Evolutionary conservation across 1,140 invertebrate genomes (phyloP).

Genomic region (Orius insidiosus): DNA sequence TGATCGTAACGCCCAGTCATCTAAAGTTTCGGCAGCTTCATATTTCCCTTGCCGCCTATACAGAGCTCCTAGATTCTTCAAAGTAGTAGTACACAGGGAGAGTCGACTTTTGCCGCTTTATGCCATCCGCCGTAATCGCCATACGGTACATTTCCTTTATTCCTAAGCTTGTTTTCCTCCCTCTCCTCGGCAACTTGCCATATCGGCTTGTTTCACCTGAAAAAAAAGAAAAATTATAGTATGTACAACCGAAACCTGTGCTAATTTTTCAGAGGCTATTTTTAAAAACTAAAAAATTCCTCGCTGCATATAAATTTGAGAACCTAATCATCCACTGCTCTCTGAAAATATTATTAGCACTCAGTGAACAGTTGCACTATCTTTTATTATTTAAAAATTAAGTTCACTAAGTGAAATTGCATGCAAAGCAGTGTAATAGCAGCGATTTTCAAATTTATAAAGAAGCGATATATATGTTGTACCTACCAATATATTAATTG

Average conservation of each 20-base stretch:
- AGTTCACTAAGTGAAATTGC: neutral
- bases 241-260: conserved; percentile 4
- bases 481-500: too few species aligned
- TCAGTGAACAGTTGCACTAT: conserved; percentile 13
- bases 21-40: conserved; percentile 94
- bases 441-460: conserved; percentile 2
- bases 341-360: conserved; percentile 11
- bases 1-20: conserved; percentile 88
- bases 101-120: conserved; percentile 96
- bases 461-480: neutral
- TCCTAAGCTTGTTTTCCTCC: conserved; percentile 84
- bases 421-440: conserved; percentile 13
- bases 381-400: neutral
- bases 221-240: conserved; percentile 16
- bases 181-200: conserved; percentile 99
- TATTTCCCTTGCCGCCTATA: conserved; percentile 89
- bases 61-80: conserved; percentile 92
- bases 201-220: conserved; percentile 94
- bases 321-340: neutral
- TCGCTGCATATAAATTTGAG: too few species aligned
- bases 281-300: too few species aligned
- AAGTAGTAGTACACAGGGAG: conserved; percentile 90
- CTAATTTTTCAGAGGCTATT: too few species aligned
- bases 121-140: conserved; percentile 95
- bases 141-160: conserved; percentile 78